Base-by-base conservation (phyloP, 2,113 vertebrate species). In the Cephalopterus ornatus region DNA sequence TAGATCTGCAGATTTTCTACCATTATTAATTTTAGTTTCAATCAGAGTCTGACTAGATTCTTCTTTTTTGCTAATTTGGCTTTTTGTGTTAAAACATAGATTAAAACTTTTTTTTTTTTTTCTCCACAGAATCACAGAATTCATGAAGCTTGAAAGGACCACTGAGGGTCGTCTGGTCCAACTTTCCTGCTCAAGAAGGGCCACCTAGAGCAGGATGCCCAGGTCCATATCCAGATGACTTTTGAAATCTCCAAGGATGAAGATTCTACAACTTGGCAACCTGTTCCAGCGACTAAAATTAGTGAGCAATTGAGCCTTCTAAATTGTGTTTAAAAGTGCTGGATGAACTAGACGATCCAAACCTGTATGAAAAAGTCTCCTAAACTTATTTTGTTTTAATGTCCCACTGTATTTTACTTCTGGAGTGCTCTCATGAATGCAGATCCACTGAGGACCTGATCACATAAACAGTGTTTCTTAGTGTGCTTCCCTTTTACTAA, bases 61-160 rank as follows among this genome's bases (percentile, higher is more conserved):
- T 78, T 72, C 63, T 92, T 89, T 91, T 96, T 95, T 91, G 52
- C 41, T 95, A 95, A 96, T 97, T 97, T 95, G 92, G 32, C 46
- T 97, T 95, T 97, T 88, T 93, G 42, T 79, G 39, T 95, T 96
- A 95, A 96, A 98, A 95, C 95, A 88, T 23, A 81, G 65, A 88
- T 63, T 67, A 30, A 59, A 39, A 32, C 13, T 4, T 70, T 35
- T 46, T 14, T 76, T 18, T 35, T 37, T 79, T 62, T 61, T 28
- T 4, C 59, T 62, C 37, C n/a, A 30, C 12, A 52, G 26, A 86
- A 30, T 53, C 68, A 67, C 9, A 62, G 30, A 73, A 62, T 26
- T 4, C 2, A 67, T 33, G 12, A 63, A 30, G 6, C 14, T 59
- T 68, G 59, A 85, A 77, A 23, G 17, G 9, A 76, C 28, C 9